Conservation (phyloP, 2,797 vertebrate species). For the Dendrocincla fuliginosa region DNA sequence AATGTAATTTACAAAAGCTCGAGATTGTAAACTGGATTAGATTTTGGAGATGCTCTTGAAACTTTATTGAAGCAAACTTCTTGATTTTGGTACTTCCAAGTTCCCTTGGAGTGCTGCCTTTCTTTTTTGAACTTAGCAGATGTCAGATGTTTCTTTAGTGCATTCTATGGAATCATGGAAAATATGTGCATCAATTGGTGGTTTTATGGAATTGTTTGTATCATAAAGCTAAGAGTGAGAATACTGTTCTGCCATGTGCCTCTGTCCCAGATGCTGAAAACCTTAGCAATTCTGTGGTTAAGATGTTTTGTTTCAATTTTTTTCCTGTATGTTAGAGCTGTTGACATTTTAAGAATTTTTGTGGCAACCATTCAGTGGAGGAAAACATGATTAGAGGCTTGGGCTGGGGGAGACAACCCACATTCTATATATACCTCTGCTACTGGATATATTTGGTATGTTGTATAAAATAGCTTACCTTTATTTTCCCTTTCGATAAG, state of each 20-base stretch:
- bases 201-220: not conserved
- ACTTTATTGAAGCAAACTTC: not conserved
- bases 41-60: not conserved
- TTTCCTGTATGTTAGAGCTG: not conserved
- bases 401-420: not conserved
- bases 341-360: conserved; percentile 35
- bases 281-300: not conserved
- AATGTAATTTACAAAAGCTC: not conserved
- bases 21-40: not conserved
- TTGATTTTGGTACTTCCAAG: not conserved
- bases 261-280: not conserved
- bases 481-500: conserved; percentile 53
- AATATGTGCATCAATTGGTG: accelerated
- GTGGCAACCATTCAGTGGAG: not conserved
- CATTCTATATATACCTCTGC: conserved; percentile 23
- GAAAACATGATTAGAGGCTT: conserved; percentile 28
- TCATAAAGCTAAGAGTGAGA: not conserved
- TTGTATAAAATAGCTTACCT: conserved; percentile 60
- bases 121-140: not conserved
- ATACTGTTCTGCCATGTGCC: not conserved
- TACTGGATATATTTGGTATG: not conserved
- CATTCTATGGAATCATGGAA: not conserved
- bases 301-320: conserved; percentile 10
- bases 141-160: not conserved
- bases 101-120: not conserved